Evolutionary conservation across 2,888 invertebrate genomes (phyloP).

Genomic region (Mythimna loreyi): DNA sequence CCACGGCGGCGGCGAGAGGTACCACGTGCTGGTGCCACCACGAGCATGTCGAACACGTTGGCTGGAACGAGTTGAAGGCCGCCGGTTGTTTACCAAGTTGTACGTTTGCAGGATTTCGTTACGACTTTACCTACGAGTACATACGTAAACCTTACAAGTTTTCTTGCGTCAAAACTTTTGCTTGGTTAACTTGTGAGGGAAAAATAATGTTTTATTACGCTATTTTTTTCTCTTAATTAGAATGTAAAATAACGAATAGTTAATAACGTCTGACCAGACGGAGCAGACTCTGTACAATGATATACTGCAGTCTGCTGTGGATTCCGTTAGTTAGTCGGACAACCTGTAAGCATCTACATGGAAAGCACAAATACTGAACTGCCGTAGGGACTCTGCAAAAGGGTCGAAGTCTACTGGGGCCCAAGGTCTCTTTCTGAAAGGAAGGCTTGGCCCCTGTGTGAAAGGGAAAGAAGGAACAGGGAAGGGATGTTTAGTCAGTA

Average conservation of each 20-base stretch:
- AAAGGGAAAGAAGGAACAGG: no score
- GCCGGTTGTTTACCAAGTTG: conserved; percentile 5
- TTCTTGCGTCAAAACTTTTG: conserved; percentile 8
- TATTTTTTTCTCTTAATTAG: no score
- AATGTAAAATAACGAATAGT: no score
- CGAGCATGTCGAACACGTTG: not conserved
- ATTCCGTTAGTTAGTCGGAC: not conserved
- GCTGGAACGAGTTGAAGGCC: conserved; percentile 7
- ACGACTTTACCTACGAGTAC: not conserved
- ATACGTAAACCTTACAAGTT: not conserved
- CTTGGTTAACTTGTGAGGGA: not conserved
- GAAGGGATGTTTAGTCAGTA: no score
- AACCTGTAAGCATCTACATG: not conserved
- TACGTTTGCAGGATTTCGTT: not conserved
- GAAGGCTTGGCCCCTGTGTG: no score
- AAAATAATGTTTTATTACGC: not conserved
- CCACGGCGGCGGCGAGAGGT: not conserved
- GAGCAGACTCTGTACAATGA: no score
- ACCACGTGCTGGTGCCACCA: not conserved
- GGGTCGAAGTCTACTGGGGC: no score
- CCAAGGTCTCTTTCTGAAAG: no score
- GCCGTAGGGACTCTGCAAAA: no score
- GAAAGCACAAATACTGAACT: no score
- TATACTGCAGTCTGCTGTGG: not conserved
- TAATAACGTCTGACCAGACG: no score